Conservation (phyloP, 2,113 vertebrate species). For the Sus scrofa region T2T-Sscrofa CM000812.6:66468501-66469000, state of each 20-base stretch:
- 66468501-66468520: no score
- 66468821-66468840: conserved; percentile 20
- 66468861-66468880: conserved; percentile 1
- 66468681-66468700: conserved; percentile 23
- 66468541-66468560: no score
- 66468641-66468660: background rate
- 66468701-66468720: conserved; percentile 54
- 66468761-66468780: conserved; percentile 24
- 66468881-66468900: background rate
- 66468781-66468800: conserved; percentile 15
- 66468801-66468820: background rate
- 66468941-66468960: no score
- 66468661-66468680: conserved; percentile 29
- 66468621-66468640: conserved; percentile 29
- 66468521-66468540: no score
- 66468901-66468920: no score
- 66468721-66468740: conserved; percentile 39
- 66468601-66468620: conserved; percentile 31
- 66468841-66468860: background rate
- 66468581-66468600: conserved; percentile 7
- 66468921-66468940: no score
- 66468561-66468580: conserved; percentile 6
- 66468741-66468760: conserved; percentile 2
- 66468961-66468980: no score
- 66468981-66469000: no score